Base-by-base conservation (phyloP, 1,140 invertebrate genomes). In the Oedothorax gibbosus region DNA sequence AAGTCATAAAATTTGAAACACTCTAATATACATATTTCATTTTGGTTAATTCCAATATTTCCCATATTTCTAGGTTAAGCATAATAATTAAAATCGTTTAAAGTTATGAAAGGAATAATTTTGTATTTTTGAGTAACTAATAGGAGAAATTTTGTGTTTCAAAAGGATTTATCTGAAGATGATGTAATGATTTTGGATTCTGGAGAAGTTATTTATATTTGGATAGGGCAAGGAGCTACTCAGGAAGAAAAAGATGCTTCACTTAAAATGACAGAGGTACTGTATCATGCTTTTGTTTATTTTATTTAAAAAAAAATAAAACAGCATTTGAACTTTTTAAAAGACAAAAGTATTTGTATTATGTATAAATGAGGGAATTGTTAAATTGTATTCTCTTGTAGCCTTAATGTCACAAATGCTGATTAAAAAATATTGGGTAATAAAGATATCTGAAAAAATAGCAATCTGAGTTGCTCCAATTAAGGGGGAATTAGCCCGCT, bases 151-250 rank as follows among this genome's bases (percentile, higher is more conserved):
- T 35, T 35, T 35, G 35, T 35, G 35, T 35, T 35, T 35, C 2
- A 35, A 35, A 35, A 94, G 93, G 95, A 96, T 89, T 90, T 96
- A 50, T 94, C 94, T 86, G 92, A 93, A 81, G 94, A 95, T 89
- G 94, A 95, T 87, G 91, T 94, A 0, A 95, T 95, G 92, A 90
- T 95, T 12, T 87, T 95, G 83, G 94, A 95, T 90, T 92, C 92
- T 35, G 94, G 94, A 14, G 92, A 94, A 88, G 93, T 94, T 88
- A 90, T 96, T 3, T 95, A 94, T 87, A 88, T 95, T 79, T 95
- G 95, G 95, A 91, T 94, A 76, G 95, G 95, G 35, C 91, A 92
- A 75, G 93, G 93, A 21, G 93, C 94, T n/a, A 92, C 92, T 12
- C 91, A 92, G 49, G 91, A 93, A 71, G 94, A 95, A 87, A 94